Conservation (phyloP, 2,797 vertebrate genomes). For the Propithecus perrieri region DNA sequence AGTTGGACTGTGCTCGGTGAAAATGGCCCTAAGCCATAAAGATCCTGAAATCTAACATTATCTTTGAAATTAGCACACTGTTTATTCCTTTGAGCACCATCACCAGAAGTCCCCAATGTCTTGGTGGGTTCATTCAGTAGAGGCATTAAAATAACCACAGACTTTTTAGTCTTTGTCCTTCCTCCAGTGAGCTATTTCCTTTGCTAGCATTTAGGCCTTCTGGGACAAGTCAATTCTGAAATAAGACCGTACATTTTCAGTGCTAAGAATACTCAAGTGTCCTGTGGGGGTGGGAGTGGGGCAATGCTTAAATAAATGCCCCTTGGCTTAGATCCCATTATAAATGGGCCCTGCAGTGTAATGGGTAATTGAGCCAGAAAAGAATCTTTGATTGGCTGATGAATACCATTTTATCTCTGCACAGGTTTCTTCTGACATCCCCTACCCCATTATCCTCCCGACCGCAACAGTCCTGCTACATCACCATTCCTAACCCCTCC, state of each 20-base stretch:
- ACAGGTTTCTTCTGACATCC: background rate
- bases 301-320: background rate
- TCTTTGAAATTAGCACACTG: background rate
- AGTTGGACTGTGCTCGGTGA: background rate
- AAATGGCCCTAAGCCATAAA: background rate
- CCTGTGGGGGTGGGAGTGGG: background rate
- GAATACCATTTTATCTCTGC: background rate
- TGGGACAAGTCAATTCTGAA: constrained; percentile 22
- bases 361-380: background rate
- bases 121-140: background rate
- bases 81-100: constrained; percentile 25
- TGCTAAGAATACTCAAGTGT: constrained; percentile 13
- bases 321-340: background rate
- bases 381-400: background rate
- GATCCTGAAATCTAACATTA: background rate
- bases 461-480: background rate
- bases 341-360: background rate
- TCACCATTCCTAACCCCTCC: too few relatives aligned
- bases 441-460: background rate
- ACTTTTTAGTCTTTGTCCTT: constrained; percentile 26
- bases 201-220: background rate
- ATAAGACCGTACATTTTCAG: background rate
- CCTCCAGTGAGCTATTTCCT: background rate
- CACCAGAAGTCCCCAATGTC: background rate
- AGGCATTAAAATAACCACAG: constrained; percentile 35